Evolutionary conservation across 2,888 invertebrate genomes (phyloP), one percentile per base, ranked within the genome.

Genomic region (Drosophila longiperda): DNA sequence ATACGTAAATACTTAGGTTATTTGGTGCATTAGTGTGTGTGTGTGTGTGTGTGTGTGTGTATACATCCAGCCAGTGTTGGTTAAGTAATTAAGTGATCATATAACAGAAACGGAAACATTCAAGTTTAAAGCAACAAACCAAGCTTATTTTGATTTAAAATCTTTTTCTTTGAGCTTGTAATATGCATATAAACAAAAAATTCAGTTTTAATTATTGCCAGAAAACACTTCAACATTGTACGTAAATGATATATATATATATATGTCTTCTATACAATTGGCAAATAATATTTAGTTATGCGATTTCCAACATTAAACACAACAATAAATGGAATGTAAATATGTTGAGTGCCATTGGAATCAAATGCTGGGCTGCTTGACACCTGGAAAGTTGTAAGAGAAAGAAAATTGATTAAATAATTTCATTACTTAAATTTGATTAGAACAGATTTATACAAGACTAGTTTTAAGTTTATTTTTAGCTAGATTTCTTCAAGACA

Each of bases 271-370:
- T 72, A 62, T 83, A 72, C 75, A 72, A 55, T 75, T 83, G 68
- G 70, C 80, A 69, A 78, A 49, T 32, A 61, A 80, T 74, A 72
- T 57, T 69, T 63, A 71, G 66, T 67, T 76, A 71, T 79, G 64
- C 63, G 69, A 69, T 71, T 69, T 75, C 66, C 70, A 83, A 82
- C 77, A 70, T 66, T 80, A 82, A 87, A 84, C 84, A 84, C 82
- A 77, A 75, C 72, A 71, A 70, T 75, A 73, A 45, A 23, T 72
- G 86, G 86, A 86, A 86, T 88, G 86, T 82, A 58, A 64, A 64
- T 66, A 58, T 60, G 60, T 71, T 32, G 53, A 62, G 58, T 57
- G 59, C 53, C 62, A 50, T 57, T 38, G 26, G 50, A 52, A 48
- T 48, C 55, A 38, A 49, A 20, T 63, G 65, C 60, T 60, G n/a